Conservation (phyloP, 2,888 invertebrate genomes). For the Agonum fuliginosum region DNA sequence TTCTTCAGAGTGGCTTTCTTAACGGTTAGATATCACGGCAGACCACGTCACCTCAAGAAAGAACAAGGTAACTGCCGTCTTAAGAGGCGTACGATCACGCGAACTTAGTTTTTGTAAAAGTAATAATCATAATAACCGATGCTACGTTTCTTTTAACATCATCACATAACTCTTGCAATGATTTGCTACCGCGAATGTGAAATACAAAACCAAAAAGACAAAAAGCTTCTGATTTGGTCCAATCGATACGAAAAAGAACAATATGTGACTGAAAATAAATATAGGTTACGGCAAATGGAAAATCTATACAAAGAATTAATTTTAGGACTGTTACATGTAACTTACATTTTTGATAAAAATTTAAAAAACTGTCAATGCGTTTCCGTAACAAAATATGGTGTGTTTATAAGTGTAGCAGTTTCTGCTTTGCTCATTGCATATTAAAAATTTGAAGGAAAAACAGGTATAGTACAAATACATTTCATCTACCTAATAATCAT, state of each 20-base stretch:
- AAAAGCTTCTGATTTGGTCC: conserved; percentile 2
- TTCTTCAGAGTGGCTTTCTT: neutral
- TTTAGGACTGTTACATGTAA: neutral
- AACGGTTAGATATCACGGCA: conserved; percentile 7
- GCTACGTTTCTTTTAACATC: neutral
- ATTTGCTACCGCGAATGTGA: conserved; percentile 2
- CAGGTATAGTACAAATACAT: too few relatives aligned
- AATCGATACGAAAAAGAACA: neutral
- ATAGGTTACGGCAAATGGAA: neutral
- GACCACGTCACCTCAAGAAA: neutral
- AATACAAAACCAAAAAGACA: neutral
- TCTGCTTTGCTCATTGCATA: too few relatives aligned
- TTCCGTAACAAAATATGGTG: too few relatives aligned
- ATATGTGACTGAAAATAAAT: conserved; percentile 4
- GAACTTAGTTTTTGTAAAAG: conserved; percentile 19
- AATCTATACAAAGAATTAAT: neutral
- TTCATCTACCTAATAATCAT: too few relatives aligned
- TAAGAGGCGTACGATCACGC: conserved; percentile 8
- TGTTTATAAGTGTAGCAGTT: too few relatives aligned
- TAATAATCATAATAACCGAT: too few relatives aligned
- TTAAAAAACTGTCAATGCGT: too few relatives aligned
- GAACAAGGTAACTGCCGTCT: conserved; percentile 22
- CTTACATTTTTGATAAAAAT: neutral
- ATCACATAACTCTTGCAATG: neutral
- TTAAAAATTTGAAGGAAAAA: too few relatives aligned